Evolutionary conservation across 92 coral and sea anemone genomes (phyloP).

Genomic region (Epizoanthus rinbou): DNA sequence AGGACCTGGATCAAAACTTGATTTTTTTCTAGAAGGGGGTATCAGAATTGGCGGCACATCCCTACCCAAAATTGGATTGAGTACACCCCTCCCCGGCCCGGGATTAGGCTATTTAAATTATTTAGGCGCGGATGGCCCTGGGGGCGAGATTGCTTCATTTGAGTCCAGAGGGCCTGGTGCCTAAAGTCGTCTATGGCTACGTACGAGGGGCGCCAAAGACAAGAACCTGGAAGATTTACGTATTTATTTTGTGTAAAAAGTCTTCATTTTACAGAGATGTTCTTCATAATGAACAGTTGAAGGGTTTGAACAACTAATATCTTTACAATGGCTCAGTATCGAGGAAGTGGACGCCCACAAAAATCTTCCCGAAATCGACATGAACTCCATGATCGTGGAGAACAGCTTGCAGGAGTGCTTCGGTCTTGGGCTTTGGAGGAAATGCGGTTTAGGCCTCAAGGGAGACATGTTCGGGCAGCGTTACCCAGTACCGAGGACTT

Average conservation of each 20-base stretch:
- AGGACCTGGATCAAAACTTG: too few relatives aligned
- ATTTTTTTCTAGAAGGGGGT: too few relatives aligned
- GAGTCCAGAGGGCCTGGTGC: too few relatives aligned
- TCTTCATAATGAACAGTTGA: background rate
- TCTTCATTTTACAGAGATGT: background rate
- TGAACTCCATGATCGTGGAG: background rate
- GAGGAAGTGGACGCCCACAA: constrained; percentile 3
- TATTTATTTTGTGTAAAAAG: too few relatives aligned
- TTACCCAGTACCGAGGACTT: constrained; percentile 84
- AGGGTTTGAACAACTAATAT: background rate
- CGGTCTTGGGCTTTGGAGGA: constrained; percentile 91
- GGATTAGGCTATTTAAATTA: too few relatives aligned
- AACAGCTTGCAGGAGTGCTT: constrained; percentile 61
- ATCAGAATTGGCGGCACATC: too few relatives aligned
- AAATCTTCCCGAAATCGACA: constrained; percentile 18
- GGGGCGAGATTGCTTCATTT: too few relatives aligned
- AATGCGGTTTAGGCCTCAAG: constrained; percentile 93
- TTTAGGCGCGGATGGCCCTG: too few relatives aligned
- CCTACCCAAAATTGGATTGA: too few relatives aligned
- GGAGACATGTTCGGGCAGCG: constrained; percentile 75
- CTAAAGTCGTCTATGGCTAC: too few relatives aligned
- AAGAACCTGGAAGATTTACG: background rate
- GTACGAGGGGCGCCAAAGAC: background rate
- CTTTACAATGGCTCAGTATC: constrained; percentile 18
- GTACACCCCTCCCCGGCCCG: too few relatives aligned